These are phyloP conservation scores for Marmota monax DNA, from an alignment of 2,113 vertebrate species.

Conservation along the genomic window DNA sequence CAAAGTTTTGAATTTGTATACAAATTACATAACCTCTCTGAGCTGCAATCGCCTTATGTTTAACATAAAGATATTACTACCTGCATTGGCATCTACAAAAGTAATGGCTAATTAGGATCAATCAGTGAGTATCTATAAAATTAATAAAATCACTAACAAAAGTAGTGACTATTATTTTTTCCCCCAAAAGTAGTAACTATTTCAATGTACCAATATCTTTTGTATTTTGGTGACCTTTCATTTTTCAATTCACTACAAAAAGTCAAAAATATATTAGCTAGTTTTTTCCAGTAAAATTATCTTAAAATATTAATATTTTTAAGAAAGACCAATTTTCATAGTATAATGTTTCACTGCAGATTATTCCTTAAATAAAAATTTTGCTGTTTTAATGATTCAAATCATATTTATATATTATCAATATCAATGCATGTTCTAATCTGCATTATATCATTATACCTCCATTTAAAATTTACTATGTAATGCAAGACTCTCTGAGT, in stretches of 20 bases:
- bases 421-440: neutral
- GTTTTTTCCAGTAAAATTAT: neutral
- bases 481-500: constrained; percentile 16
- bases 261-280: neutral
- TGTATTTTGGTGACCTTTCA: neutral
- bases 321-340: neutral
- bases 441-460: neutral
- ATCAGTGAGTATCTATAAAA: neutral
- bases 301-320: neutral
- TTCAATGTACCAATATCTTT: neutral
- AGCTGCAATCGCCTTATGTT: neutral
- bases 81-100: constrained; percentile 3
- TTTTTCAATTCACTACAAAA: neutral
- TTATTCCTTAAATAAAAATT: constrained; percentile 11
- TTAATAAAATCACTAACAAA: neutral
- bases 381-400: neutral
- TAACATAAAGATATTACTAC: neutral
- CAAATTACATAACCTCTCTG: neutral
- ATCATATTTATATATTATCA: neutral
- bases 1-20: neutral
- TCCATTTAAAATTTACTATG: constrained; percentile 2
- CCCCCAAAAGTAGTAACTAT: neutral
- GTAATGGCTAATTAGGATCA: neutral
- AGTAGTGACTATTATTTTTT: neutral
- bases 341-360: neutral